Evolutionary conservation across 1,140 invertebrate genomes (phyloP), one percentile per base, ranked within the genome.

Genomic region (Hycleus cichorii): DNA sequence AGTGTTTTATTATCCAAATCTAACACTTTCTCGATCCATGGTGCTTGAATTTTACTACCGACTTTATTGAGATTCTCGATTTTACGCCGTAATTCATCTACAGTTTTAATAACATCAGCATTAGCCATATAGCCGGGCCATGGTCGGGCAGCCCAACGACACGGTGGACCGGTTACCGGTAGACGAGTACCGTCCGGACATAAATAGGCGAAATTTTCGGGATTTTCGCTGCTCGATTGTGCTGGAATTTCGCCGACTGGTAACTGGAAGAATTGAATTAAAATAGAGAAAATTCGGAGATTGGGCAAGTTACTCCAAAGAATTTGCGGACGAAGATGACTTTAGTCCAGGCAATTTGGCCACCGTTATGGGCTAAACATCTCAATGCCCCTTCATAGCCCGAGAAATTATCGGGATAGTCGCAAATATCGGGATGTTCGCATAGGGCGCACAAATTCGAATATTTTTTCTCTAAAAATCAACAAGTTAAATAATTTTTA

Each of bases 331-430:
- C 85, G 53, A 80, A 90, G 57, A 88, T 85, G 54, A 91, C 83
- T 72, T 91, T 90, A 2, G 90, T 87, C 75, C 91, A 94, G 3
- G 90, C 91, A 1, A 94, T 81, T 56, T 94, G 81, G 1, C 90
- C 91, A 1, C 81, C 81, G 42, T 88, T 85, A 55, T 88, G 82
- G 6, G 85, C 82, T 42, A 95, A 68, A 74, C 92, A 95, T 10
- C 85, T 76, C 12, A 94, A 77, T 3, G 90, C 88, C 0, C 92
- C 91, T 46, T 90, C 84, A 68, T 92, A 91, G 1, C 91, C 91
- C 40, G 87, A 88, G 70, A 80, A 91, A 42, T 80, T 81, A 68
- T 95, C 92, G 4, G 87, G 87, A 58, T 91, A 90, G 68, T 92
- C 86, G 68, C 88, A 93, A 50, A 79, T 73, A 1, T 79, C 75